A percentile compares a stretch with the other conserved stretches of the same genome.
Conservation (phyloP, 1,140 invertebrate genomes). For the Spodoptera litura region DNA sequence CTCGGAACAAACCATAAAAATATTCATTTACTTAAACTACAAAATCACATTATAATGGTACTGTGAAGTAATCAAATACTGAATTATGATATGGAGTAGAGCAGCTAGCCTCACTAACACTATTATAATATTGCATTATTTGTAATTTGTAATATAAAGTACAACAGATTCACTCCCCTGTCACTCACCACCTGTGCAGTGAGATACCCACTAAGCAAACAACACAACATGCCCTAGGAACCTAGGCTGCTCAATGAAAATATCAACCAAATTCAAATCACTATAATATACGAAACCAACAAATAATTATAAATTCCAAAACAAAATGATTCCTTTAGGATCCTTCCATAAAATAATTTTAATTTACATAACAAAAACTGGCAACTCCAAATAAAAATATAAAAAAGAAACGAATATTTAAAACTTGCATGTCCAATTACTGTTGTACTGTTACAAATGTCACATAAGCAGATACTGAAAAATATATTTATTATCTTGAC, state of each 20-base stretch:
- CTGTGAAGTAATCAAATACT: conserved; percentile 72
- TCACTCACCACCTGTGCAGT: neutral
- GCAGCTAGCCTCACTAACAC: conserved; percentile 71
- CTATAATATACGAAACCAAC: conserved; percentile 10
- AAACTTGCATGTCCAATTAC: conserved; percentile 5
- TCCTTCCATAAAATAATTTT: conserved; percentile 18
- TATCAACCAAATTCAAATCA: conserved; percentile 32
- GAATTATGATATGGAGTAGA: conserved; percentile 67
- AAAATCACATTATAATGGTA: conserved; percentile 79
- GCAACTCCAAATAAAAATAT: conserved; percentile 12
- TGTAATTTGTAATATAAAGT: conserved; percentile 23
- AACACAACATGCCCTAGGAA: neutral
- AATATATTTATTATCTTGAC: conserved; percentile 30
- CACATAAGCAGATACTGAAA: conserved; percentile 10
- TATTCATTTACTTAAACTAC: conserved; percentile 80
- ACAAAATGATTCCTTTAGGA: conserved; percentile 24
- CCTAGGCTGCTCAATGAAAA: conserved; percentile 34
- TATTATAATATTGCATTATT: conserved; percentile 45
- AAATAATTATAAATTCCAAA: conserved; percentile 30
- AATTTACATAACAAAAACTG: conserved; percentile 35
- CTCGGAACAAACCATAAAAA: conserved; percentile 81
- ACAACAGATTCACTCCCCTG: conserved; percentile 38
- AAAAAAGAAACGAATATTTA: neutral
- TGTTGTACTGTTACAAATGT: conserved; percentile 1
- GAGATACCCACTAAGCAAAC: neutral